Base-by-base conservation (phyloP, 2,888 invertebrate species). In the Eupithecia subumbrata region DNA sequence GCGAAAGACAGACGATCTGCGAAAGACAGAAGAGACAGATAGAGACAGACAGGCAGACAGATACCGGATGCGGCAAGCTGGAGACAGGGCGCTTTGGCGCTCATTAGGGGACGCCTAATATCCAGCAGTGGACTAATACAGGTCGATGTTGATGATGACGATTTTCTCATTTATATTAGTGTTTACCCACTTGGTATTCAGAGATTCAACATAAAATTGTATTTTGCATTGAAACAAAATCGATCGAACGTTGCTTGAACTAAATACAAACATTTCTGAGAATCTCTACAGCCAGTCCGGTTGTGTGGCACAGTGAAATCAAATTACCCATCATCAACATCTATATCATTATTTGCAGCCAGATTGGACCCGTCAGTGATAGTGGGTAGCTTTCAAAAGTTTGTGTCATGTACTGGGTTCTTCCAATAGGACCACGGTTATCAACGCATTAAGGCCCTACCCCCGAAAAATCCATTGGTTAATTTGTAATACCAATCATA, bases 181-280 rank as follows among this genome's bases (percentile, higher is more conserved):
- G 37, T 37, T 37, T 37, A 18, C 48, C 48, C 5, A 48, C 18
- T 48, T 48, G 1, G 7, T 48, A 48, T 48, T 48, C 52, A 52
- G n/a, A n/a, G 9, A 22, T 52, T n/a, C n/a, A 56, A 22, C 22
- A 56, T 22, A 22, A 56, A 56, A n/a, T 56, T 22, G 11, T 56
- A 56, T 22, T 56, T 56, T 56, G 22, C 52, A n/a, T 11, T 56
- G n/a, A 22, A 56, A 22, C n/a, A 56, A 52, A 22, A 3, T 22
- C 9, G 9, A n/a, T 56, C 11, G 52, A 22, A 22, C 22, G 22
- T 56, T 22, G 52, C 11, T 52, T 52, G n/a, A 52, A 22, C 52
- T 56, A 56, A 56, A 56, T 56, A 56, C 22, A 56, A 56, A 56
- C 52, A 56, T 56, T 56, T 22, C 52, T 22, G n/a, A 56, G 52